Conservation (phyloP, 2,113 vertebrate genomes). For the Ammodytes marinus region DNA sequence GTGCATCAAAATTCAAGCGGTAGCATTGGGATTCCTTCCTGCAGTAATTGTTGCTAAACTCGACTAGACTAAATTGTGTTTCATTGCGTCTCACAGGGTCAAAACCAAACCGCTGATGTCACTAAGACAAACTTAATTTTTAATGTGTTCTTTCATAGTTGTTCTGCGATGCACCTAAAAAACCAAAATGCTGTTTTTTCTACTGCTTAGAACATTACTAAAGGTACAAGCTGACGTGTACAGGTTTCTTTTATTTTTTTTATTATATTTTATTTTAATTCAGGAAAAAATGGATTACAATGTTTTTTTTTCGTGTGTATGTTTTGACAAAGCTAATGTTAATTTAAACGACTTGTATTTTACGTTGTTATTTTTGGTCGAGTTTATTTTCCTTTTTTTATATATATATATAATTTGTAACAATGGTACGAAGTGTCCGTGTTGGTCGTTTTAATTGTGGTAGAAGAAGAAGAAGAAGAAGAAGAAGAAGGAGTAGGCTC, state of each 20-base stretch:
- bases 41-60: too few species aligned
- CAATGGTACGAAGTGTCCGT: slow-evolving; percentile 73
- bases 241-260: slow-evolving; percentile 52
- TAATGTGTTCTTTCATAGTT: slow-evolving; percentile 89
- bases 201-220: slow-evolving; percentile 48
- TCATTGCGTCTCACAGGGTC: slow-evolving; percentile 53
- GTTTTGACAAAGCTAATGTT: slow-evolving; percentile 54
- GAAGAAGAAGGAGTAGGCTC: slow-evolving; percentile 60
- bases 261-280: slow-evolving; percentile 55
- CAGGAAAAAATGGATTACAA: slow-evolving; percentile 65
- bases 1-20: too few species aligned
- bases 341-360: slow-evolving; percentile 67
- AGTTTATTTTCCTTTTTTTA: slow-evolving; percentile 84
- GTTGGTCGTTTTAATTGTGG: slow-evolving; percentile 83
- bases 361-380: slow-evolving; percentile 74
- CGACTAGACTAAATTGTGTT: too few species aligned
- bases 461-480: too few species aligned
- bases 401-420: slow-evolving; percentile 80
- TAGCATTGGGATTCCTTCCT: too few species aligned
- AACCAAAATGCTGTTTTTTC: slow-evolving; percentile 84
- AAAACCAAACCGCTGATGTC: neutral
- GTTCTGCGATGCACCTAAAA: slow-evolving; percentile 84
- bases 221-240: slow-evolving; percentile 56
- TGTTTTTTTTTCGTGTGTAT: slow-evolving; percentile 43
- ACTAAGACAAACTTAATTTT: slow-evolving; percentile 1